phyloP scores from a whole-genome alignment of 2,113 vertebrate species.

The Stomatorhinus ivindoensis region DNA sequence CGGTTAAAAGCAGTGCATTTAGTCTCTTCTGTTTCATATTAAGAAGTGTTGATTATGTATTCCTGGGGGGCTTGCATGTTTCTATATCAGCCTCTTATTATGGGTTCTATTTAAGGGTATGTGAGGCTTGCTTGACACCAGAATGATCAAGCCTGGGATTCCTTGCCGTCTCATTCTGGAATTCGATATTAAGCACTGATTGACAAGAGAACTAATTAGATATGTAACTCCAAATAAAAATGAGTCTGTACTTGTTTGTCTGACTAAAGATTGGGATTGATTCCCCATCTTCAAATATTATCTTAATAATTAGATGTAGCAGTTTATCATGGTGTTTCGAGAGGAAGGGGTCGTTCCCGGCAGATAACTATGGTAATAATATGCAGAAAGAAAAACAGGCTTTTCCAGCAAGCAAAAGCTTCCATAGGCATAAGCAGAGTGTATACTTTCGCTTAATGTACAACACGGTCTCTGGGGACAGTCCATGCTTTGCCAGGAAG shows the following conservation, averaged over 20 bases:
- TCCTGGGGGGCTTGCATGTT: neutral
- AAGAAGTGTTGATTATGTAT: neutral
- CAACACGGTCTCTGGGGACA: too few relatives aligned
- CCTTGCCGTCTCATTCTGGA: neutral
- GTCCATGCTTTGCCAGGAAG: neutral
- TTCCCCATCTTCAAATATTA: neutral
- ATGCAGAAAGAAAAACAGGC: too few relatives aligned
- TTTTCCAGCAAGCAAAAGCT: neutral
- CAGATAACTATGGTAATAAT: neutral
- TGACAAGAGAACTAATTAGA: neutral
- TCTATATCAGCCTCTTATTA: neutral
- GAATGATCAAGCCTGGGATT: neutral
- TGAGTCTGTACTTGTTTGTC: neutral
- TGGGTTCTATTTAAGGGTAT: constrained; percentile 10
- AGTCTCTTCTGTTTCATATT: neutral
- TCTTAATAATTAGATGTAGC: neutral
- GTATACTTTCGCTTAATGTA: neutral
- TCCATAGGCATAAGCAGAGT: neutral
- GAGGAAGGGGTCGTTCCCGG: neutral
- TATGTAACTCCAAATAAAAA: neutral
- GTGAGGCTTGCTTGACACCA: neutral
- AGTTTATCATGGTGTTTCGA: neutral
- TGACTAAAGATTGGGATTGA: neutral
- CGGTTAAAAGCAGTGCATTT: neutral
- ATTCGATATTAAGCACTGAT: neutral